phyloP scores from a whole-genome alignment of 2,113 vertebrate genomes.

The Morphnarchus princeps region DNA sequence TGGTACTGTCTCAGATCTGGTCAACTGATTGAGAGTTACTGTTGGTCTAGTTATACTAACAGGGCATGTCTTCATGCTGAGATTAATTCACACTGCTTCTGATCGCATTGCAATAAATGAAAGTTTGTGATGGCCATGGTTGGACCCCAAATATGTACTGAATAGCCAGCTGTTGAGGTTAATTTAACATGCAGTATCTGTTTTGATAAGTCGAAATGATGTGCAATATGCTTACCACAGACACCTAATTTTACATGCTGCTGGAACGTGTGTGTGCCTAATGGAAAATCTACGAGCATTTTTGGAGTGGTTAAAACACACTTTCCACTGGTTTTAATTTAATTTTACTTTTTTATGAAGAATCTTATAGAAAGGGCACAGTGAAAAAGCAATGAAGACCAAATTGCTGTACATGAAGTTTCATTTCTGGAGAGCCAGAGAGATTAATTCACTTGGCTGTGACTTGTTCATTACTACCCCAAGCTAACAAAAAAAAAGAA shows the following conservation, averaged over 20 bases:
- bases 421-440: slow-evolving; percentile 59
- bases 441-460: slow-evolving; percentile 72
- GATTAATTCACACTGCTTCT: neutral
- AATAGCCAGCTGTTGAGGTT: neutral
- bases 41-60: too few species aligned
- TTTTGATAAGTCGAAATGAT: neutral
- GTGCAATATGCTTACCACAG: neutral
- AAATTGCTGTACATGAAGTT: slow-evolving; percentile 61
- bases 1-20: neutral
- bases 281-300: slow-evolving; percentile 41
- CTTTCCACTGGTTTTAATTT: slow-evolving; percentile 53
- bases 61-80: neutral
- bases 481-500: slow-evolving; percentile 64
- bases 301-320: slow-evolving; percentile 56
- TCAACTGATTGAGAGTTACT: neutral
- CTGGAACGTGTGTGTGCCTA: neutral
- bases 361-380: slow-evolving; percentile 61
- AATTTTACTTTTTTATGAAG: slow-evolving; percentile 62
- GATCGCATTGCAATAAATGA: neutral
- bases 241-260: neutral
- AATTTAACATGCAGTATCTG: neutral
- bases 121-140: neutral
- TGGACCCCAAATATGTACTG: neutral
- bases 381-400: slow-evolving; percentile 59
- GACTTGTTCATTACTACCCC: slow-evolving; percentile 67